Base-by-base conservation (phyloP, 2,797 vertebrate genomes). In the Microtus californicus region DNA sequence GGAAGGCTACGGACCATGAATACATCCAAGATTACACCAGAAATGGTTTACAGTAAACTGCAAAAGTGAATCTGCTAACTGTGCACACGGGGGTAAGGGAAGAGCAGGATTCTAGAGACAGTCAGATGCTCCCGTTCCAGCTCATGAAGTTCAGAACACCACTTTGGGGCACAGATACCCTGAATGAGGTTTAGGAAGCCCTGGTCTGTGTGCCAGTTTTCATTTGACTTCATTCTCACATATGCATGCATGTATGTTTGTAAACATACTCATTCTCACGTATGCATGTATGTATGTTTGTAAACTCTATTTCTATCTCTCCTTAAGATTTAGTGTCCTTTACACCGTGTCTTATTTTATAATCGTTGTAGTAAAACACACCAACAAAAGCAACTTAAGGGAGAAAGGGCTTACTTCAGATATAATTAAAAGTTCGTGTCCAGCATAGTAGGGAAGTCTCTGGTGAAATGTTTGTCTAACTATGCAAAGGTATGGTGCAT, bases 21-120 rank as follows among this genome's bases (percentile, higher is more conserved):
- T 2, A 29, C 15, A 19, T n/a, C 34, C 34, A 14, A 25, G 31
- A 89, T 63, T 91, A 48, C 37, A 63, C 45, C 82, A 94, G 73
- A 89, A 87, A 31, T 76, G 56, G n/a, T 69, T 93, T 80, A 74
- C 92, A 89, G 8, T 59, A 34, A 90, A 87, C 73, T 54, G 1
- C 25, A 69, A 12, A 43, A 56, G 40, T 59, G 27, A 34, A 87
- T 65, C 14, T 93, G 51, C 65, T 92, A 40, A 65, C 87, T 27
- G 43, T 1, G 10, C 31, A 5, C 14, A 48, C 1, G 31, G n/a
- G 27, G 8, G 43, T 88, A 69, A 67, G 1, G 5, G 61, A 43
- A 77, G 67, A 40, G 3, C 19, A 73, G 56, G 13, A 5, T 67
- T 93, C 73, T 45, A 61, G 51, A 31, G 34, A 83, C 2, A 31